These are phyloP conservation scores for Acrobasis suavella DNA, from an alignment of 2,888 invertebrate species.

Conservation along the genomic window DNA sequence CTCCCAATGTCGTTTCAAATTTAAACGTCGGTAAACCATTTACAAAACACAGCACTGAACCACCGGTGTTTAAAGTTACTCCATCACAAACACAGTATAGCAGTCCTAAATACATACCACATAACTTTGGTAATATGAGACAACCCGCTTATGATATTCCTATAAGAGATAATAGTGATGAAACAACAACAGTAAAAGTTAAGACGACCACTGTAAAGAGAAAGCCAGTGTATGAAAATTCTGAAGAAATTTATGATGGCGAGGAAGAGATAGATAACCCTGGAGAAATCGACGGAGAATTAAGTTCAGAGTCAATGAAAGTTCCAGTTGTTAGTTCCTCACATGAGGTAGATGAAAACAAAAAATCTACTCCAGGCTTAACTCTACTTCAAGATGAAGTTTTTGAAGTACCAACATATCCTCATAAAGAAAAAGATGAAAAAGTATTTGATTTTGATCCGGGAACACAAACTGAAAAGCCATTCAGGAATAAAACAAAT, in stretches of 20 bases:
- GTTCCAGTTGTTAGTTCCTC: slow-evolving; percentile 69
- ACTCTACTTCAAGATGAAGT: slow-evolving; percentile 55
- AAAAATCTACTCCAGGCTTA: slow-evolving; percentile 49
- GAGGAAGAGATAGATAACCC: slow-evolving; percentile 57
- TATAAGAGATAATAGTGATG: slow-evolving; percentile 68
- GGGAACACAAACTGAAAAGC: slow-evolving; percentile 78
- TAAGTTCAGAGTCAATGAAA: slow-evolving; percentile 75
- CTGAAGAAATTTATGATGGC: slow-evolving; percentile 74
- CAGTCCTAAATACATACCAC: slow-evolving; percentile 60
- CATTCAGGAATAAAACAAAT: slow-evolving; percentile 62
- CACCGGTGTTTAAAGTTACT: slow-evolving; percentile 39
- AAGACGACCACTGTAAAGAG: slow-evolving; percentile 42
- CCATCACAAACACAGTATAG: slow-evolving; percentile 51
- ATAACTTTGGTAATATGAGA: slow-evolving; percentile 55
- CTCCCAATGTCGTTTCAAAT: slow-evolving; percentile 42
- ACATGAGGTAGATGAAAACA: slow-evolving; percentile 45
- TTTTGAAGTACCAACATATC: slow-evolving; percentile 38
- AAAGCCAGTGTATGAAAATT: slow-evolving; percentile 68
- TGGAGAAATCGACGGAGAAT: slow-evolving; percentile 65
- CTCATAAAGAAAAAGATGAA: slow-evolving; percentile 42
- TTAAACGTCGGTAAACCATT: slow-evolving; percentile 68
- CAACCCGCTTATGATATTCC: slow-evolving; percentile 77
- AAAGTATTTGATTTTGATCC: slow-evolving; percentile 51
- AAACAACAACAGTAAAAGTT: slow-evolving; percentile 54
- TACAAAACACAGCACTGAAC: slow-evolving; percentile 53